Evolutionary conservation across 2,113 vertebrate species (phyloP).

Genomic region (Felis chaus): DNA sequence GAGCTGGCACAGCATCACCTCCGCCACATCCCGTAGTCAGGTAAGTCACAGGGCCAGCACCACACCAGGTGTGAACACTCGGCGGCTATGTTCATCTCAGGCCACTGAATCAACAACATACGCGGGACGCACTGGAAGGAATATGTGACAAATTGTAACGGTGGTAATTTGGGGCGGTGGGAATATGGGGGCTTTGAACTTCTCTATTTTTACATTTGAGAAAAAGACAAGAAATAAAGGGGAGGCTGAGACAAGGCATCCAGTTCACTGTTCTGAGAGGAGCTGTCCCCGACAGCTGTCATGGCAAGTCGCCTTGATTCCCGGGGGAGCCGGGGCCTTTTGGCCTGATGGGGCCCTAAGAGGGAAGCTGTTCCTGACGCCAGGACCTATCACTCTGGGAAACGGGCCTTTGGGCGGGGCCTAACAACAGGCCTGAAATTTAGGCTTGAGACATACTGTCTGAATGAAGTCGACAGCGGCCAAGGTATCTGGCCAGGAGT

Average conservation of each 20-base stretch:
- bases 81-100: rapidly evolving
- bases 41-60: background rate
- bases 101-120: background rate
- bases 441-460: background rate
- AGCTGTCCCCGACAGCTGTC: background rate
- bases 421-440: background rate
- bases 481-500: background rate
- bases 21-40: background rate
- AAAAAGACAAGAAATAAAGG: background rate
- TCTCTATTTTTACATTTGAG: background rate
- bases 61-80: rapidly evolving
- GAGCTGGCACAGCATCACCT: too few species aligned
- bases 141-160: background rate
- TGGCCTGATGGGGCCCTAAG: background rate
- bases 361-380: background rate
- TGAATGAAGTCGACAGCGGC: background rate
- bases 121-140: background rate
- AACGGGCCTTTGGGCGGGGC: background rate
- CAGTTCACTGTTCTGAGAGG: background rate
- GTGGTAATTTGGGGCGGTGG: background rate
- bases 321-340: background rate
- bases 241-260: too few species aligned
- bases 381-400: background rate
- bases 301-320: too few species aligned
- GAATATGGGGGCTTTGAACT: background rate